Evolutionary conservation across 1,140 invertebrate genomes (phyloP).

Genomic region (Drosophila kepulauana): DNA sequence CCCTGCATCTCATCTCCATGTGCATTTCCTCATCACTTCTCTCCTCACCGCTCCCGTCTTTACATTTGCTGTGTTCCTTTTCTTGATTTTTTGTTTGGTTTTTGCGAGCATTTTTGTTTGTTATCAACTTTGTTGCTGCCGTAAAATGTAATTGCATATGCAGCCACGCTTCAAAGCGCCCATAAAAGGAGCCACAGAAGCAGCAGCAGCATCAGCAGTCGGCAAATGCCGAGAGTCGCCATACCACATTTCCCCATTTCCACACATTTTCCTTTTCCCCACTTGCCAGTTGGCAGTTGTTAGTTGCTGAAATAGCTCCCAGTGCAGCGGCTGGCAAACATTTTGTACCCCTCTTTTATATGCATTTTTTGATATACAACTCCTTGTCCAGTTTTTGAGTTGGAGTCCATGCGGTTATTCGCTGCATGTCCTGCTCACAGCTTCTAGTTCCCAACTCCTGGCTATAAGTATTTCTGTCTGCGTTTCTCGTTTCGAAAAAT

Average conservation of each 20-base stretch:
- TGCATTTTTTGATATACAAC: conserved; percentile 34
- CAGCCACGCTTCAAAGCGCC: conserved; percentile 76
- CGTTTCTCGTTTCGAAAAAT: conserved; percentile 55
- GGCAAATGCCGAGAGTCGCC: conserved; percentile 5
- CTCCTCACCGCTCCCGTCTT: not conserved
- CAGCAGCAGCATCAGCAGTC: conserved; percentile 29
- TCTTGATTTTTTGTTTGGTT: conserved; percentile 32
- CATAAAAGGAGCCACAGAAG: conserved; percentile 50
- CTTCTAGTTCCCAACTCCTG: not conserved
- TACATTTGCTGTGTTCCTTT: conserved; percentile 22
- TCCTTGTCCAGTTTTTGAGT: conserved; percentile 20
- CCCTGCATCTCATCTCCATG: conserved; percentile 26
- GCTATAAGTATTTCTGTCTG: conserved; percentile 63
- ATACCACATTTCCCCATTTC: not conserved
- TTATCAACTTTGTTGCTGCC: conserved; percentile 79
- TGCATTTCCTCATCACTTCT: too few species aligned
- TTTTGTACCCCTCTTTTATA: conserved; percentile 45
- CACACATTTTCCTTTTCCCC: not conserved
- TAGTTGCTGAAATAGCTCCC: conserved; percentile 20
- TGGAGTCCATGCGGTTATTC: conserved; percentile 20
- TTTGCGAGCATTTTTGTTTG: conserved; percentile 53
- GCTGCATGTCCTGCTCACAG: conserved; percentile 4
- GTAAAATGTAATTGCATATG: conserved; percentile 81
- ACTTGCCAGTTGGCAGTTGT: conserved; percentile 11
- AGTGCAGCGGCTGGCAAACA: conserved; percentile 50